Evolutionary conservation across 2,888 invertebrate genomes (phyloP).

Genomic region (Orthosia gracilis): DNA sequence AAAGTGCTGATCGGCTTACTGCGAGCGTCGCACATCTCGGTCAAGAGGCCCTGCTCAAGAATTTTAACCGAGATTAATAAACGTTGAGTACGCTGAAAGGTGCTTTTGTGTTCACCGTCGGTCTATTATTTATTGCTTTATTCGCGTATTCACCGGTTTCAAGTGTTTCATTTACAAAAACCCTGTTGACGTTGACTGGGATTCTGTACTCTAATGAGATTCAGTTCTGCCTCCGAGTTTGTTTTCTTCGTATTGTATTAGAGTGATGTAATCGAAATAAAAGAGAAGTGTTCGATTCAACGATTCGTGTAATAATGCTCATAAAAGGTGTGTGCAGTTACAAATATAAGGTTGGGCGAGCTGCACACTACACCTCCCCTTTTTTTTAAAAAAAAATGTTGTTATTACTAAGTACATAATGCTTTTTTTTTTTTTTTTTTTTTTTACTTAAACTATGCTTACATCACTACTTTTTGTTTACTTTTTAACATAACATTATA

Average conservation of each 20-base stretch:
- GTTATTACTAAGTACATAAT: too few relatives aligned
- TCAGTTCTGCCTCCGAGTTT: constrained; percentile 52
- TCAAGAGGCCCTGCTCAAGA: constrained; percentile 52
- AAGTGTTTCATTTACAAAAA: constrained; percentile 49
- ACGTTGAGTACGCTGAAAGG: constrained; percentile 42
- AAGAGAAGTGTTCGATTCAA: too few relatives aligned
- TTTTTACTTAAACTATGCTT: too few relatives aligned
- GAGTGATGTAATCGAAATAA: too few relatives aligned
- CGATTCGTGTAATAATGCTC: too few relatives aligned
- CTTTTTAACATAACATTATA: too few relatives aligned
- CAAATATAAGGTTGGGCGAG: too few relatives aligned
- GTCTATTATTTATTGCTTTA: constrained; percentile 41
- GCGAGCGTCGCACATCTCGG: constrained; percentile 53
- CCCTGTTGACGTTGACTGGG: constrained; percentile 36
- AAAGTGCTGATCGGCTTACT: constrained; percentile 56
- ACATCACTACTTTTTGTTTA: too few relatives aligned
- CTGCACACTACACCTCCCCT: too few relatives aligned
- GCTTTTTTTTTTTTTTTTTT: too few relatives aligned
- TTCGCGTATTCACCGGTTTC: constrained; percentile 28
- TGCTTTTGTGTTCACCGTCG: constrained; percentile 36
- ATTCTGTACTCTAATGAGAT: constrained; percentile 51
- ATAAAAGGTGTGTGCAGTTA: too few relatives aligned
- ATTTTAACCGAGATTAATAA: constrained; percentile 62
- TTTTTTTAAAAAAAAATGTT: too few relatives aligned
- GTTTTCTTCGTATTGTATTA: constrained; percentile 41